These are phyloP conservation scores for Hymenopus coronatus DNA, from an alignment of 2,888 invertebrate species.

Conservation along the genomic window DNA sequence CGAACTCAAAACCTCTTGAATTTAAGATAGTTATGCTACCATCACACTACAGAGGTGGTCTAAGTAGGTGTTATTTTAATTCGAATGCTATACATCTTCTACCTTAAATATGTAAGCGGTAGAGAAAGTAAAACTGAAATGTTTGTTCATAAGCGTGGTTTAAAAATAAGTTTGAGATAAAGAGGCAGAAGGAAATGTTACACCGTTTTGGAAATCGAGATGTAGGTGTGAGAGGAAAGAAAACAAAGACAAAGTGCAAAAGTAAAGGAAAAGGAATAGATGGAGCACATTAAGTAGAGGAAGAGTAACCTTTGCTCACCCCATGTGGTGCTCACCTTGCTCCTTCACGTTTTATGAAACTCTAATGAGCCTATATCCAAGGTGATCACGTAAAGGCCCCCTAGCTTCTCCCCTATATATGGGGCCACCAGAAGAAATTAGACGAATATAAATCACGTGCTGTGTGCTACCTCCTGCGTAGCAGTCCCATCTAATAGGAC, in stretches of 20 bases:
- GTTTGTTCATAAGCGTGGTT: too few species aligned
- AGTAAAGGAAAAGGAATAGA: background rate
- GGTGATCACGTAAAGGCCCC: slow-evolving; percentile 1
- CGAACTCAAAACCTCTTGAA: too few species aligned
- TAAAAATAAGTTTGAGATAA: too few species aligned
- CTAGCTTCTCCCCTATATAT: background rate
- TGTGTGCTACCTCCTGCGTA: background rate
- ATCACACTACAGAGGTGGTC: too few species aligned
- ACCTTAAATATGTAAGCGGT: too few species aligned
- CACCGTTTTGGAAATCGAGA: background rate
- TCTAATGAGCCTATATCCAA: slow-evolving; percentile 10
- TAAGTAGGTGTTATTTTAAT: too few species aligned
- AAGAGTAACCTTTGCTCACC: slow-evolving; percentile 3
- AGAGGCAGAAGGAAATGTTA: too few species aligned
- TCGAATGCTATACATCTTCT: too few species aligned
- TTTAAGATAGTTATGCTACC: too few species aligned
- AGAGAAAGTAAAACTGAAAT: too few species aligned
- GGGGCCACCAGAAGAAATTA: slow-evolving; percentile 6
- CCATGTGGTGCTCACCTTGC: background rate
- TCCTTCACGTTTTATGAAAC: background rate
- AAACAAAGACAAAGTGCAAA: background rate
- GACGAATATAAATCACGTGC: background rate
- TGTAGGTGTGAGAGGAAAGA: background rate
- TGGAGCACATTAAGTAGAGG: background rate
- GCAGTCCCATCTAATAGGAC: background rate